phyloP scores from a whole-genome alignment of 2,888 invertebrate genomes.

The Atrina japonica region DNA sequence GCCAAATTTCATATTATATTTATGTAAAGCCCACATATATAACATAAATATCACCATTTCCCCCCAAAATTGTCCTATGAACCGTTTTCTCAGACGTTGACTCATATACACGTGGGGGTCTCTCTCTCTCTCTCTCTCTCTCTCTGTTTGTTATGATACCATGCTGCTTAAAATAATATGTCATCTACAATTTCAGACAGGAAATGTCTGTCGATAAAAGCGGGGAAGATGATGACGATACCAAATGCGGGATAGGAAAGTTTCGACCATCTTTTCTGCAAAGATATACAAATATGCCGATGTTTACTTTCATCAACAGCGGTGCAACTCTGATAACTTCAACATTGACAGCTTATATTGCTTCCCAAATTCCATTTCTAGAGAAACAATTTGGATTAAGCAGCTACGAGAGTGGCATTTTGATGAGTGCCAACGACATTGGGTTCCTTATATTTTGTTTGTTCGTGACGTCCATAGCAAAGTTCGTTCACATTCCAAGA shows the following conservation, averaged over 20 bases:
- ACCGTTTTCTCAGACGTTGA: too few species aligned
- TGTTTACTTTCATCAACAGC: constrained; percentile 25
- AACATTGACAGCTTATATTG: constrained; percentile 23
- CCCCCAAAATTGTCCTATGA: too few species aligned
- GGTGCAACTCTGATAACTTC: constrained; percentile 13
- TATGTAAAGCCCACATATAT: too few species aligned
- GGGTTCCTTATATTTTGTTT: constrained; percentile 21
- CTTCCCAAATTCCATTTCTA: constrained; percentile 29
- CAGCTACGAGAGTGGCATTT: constrained; percentile 29
- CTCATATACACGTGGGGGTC: too few species aligned
- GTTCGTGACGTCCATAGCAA: constrained; percentile 11
- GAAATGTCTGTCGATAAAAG: too few species aligned
- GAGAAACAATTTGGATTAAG: constrained; percentile 37
- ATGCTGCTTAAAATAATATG: too few species aligned
- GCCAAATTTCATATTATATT: too few species aligned
- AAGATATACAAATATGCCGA: constrained; percentile 13
- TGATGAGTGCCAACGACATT: constrained; percentile 39
- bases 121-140: too few species aligned
- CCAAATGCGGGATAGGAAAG: constrained; percentile 12
- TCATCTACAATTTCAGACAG: too few species aligned
- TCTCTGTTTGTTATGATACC: too few species aligned
- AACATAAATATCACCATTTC: too few species aligned
- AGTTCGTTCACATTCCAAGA: constrained; percentile 32
- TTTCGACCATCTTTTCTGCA: background rate
- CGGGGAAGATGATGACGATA: background rate